Percentiles rank a stretch among this genome's conserved stretches.
phyloP scores from a whole-genome alignment of 2,888 invertebrate genomes.

The Sceliomorpha sp. region DNA sequence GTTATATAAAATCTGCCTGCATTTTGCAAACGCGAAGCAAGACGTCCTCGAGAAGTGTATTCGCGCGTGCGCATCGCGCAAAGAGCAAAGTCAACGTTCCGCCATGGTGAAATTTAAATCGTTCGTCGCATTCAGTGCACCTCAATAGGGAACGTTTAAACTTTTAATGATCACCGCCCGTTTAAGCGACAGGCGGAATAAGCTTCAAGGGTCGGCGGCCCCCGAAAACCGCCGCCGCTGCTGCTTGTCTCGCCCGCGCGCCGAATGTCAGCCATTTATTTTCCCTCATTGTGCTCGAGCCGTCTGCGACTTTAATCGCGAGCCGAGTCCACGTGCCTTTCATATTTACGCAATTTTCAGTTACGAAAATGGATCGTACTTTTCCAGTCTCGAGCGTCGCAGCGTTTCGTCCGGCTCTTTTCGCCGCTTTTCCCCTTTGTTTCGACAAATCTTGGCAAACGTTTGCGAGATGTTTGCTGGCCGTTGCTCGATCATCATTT shows the following conservation, averaged over 20 bases:
- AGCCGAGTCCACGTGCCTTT: constrained; percentile 12
- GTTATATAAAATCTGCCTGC: too few species aligned
- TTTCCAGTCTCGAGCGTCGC: too few species aligned
- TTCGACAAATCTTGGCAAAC: neutral
- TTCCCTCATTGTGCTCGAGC: constrained; percentile 21
- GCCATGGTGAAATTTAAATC: constrained; percentile 68
- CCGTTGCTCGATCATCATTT: too few species aligned
- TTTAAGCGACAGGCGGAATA: constrained; percentile 68
- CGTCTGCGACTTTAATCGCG: constrained; percentile 26
- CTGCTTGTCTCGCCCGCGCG: constrained; percentile 15
- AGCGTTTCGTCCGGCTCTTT: too few species aligned
- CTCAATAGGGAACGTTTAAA: constrained; percentile 74
- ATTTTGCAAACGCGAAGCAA: too few species aligned
- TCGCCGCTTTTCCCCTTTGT: too few species aligned
- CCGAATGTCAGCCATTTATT: constrained; percentile 41
- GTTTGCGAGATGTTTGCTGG: neutral
- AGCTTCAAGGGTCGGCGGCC: constrained; percentile 58
- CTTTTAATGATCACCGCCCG: constrained; percentile 75
- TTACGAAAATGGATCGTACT: too few species aligned
- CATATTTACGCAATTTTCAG: too few species aligned
- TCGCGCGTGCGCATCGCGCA: constrained; percentile 24
- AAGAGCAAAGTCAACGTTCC: constrained; percentile 3
- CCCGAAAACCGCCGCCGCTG: constrained; percentile 32
- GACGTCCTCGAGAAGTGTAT: too few species aligned
- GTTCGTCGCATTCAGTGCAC: constrained; percentile 69